A percentile compares a stretch with the other conserved stretches of the same genome.
Evolutionary conservation across 1,140 invertebrate species (phyloP).

Genomic region (Tenebrio molitor): DNA sequence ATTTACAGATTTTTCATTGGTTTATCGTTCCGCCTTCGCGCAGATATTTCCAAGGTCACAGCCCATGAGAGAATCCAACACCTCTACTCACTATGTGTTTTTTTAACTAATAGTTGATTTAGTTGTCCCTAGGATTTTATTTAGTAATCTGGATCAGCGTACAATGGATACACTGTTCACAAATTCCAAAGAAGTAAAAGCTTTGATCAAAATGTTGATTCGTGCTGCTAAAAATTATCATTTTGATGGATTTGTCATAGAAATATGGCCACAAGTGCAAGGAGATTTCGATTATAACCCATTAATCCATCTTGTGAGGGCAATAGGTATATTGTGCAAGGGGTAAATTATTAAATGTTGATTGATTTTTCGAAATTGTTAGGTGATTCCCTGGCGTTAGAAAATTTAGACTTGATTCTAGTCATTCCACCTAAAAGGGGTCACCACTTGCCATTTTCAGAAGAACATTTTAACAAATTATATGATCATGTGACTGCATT

Average conservation of each 20-base stretch:
- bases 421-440: constrained; percentile 87
- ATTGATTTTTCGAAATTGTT: constrained; percentile 14
- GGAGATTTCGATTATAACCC: constrained; percentile 75
- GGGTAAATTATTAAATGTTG: background rate
- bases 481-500: constrained; percentile 85
- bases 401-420: constrained; percentile 79
- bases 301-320: constrained; percentile 74
- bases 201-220: constrained; percentile 73
- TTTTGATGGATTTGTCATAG: constrained; percentile 90
- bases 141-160: constrained; percentile 83
- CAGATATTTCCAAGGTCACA: no score
- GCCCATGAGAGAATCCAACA: no score
- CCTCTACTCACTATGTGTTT: no score
- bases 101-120: constrained; percentile 30
- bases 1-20: no score
- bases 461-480: constrained; percentile 83
- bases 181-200: constrained; percentile 70
- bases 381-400: constrained; percentile 55
- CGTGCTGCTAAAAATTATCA: constrained; percentile 75
- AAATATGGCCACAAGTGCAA: constrained; percentile 89
- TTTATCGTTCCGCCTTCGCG: no score
- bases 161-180: constrained; percentile 75
- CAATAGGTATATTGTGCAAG: constrained; percentile 69
- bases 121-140: constrained; percentile 88
- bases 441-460: constrained; percentile 80